Percentiles rank a stretch among this genome's conserved stretches.
Evolutionary conservation across 2,888 invertebrate genomes (phyloP).

Genomic region (Orthosia incerta): DNA sequence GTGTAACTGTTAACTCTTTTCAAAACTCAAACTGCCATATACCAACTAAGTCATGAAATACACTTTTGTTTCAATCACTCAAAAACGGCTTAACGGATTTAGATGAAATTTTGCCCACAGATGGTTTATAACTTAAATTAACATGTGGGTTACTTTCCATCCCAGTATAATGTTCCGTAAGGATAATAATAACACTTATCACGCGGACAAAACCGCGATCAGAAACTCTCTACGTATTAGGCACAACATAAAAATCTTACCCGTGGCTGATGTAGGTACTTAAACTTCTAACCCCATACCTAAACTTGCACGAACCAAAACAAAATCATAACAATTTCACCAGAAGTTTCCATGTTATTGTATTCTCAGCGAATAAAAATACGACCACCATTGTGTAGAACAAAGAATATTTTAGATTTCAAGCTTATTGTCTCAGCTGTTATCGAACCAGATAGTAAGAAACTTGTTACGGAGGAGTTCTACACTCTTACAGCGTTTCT

Average conservation of each 20-base stretch:
- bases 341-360: constrained; percentile 26
- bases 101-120: too few relatives aligned
- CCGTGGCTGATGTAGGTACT: not conserved
- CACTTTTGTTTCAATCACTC: too few relatives aligned
- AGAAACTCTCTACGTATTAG: too few relatives aligned
- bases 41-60: too few relatives aligned
- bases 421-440: constrained; percentile 65
- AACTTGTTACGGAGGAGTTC: constrained; percentile 49
- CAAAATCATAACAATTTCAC: constrained; percentile 27
- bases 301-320: constrained; percentile 17
- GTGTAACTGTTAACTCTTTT: too few relatives aligned
- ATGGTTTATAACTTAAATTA: too few relatives aligned
- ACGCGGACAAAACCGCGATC: too few relatives aligned
- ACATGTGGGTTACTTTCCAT: too few relatives aligned
- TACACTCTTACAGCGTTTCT: constrained; percentile 49
- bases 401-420: constrained; percentile 54
- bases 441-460: constrained; percentile 56
- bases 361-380: constrained; percentile 12
- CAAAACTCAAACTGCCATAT: too few relatives aligned
- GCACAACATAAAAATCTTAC: not conserved
- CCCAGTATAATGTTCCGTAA: too few relatives aligned
- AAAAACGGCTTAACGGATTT: too few relatives aligned
- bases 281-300: not conserved
- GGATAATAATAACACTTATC: too few relatives aligned
- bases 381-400: constrained; percentile 30